These are phyloP conservation scores for Matsumurasca onukii DNA, from an alignment of 1,140 invertebrate genomes.

Conservation along the genomic window DNA sequence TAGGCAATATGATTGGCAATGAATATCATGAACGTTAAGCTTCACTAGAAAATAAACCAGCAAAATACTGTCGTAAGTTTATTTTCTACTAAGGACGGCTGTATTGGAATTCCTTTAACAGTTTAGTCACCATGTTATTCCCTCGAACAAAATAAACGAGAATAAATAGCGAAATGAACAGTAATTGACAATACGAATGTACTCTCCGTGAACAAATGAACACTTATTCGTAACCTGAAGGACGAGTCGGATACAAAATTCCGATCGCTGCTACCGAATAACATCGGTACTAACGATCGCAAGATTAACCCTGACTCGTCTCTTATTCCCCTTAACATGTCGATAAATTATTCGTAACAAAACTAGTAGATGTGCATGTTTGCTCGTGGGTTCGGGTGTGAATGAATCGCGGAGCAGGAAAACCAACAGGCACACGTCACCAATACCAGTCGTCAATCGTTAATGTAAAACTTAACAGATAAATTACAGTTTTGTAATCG, in stretches of 20 bases:
- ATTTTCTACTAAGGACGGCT: slow-evolving; percentile 1
- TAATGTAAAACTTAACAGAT: neutral
- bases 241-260: neutral
- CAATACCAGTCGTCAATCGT: slow-evolving; percentile 9
- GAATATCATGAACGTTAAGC: neutral
- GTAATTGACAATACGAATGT: neutral
- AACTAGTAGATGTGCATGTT: slow-evolving; percentile 6
- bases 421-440: slow-evolving; percentile 9
- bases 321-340: neutral
- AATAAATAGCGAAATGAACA: neutral
- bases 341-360: neutral
- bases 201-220: too few species aligned
- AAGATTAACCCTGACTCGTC: neutral
- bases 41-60: slow-evolving; percentile 6
- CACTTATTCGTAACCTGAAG: neutral
- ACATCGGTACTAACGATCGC: neutral
- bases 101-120: neutral
- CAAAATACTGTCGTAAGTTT: slow-evolving; percentile 7
- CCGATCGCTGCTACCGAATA: neutral
- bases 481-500: too few species aligned
- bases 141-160: neutral
- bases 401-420: neutral
- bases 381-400: neutral
- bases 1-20: too few species aligned
- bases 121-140: neutral